Conservation (phyloP, 2,888 invertebrate species). For the Lycocerus yunnanus region DNA sequence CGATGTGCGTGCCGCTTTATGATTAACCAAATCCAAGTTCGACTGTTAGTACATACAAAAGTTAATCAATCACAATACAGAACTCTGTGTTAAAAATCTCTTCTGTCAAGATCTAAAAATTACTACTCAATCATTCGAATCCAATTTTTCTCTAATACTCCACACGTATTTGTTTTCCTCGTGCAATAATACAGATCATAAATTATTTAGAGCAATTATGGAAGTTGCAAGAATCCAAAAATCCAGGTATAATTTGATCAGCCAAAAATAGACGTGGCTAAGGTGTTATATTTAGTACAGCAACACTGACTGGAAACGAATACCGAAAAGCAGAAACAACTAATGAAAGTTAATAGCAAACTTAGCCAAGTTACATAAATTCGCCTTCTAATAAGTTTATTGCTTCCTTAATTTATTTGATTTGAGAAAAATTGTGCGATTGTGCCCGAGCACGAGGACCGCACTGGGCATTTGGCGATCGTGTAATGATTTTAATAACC, state of each 20-base stretch:
- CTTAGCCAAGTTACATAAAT: constrained; percentile 4
- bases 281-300: too few species aligned
- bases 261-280: not conserved
- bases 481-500: too few species aligned
- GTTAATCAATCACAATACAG: not conserved
- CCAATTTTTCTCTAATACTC: constrained; percentile 13
- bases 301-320: not conserved
- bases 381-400: not conserved
- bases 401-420: not conserved
- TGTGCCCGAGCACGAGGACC: too few species aligned
- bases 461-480: too few species aligned
- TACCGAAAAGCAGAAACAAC: constrained; percentile 9
- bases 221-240: constrained; percentile 11
- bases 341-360: constrained; percentile 17
- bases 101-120: constrained; percentile 10
- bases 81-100: not conserved
- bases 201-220: constrained; percentile 18
- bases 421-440: not conserved
- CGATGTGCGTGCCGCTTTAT: not conserved
- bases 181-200: constrained; percentile 2
- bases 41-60: not conserved
- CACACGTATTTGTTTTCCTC: constrained; percentile 9
- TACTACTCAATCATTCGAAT: constrained; percentile 13
- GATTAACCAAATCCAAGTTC: not conserved
- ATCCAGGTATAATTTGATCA: constrained; percentile 18